A percentile compares a stretch with the other conserved stretches of the same genome.
phyloP scores from a whole-genome alignment of 2,888 invertebrate genomes.

The Tortricodes alternella region DNA sequence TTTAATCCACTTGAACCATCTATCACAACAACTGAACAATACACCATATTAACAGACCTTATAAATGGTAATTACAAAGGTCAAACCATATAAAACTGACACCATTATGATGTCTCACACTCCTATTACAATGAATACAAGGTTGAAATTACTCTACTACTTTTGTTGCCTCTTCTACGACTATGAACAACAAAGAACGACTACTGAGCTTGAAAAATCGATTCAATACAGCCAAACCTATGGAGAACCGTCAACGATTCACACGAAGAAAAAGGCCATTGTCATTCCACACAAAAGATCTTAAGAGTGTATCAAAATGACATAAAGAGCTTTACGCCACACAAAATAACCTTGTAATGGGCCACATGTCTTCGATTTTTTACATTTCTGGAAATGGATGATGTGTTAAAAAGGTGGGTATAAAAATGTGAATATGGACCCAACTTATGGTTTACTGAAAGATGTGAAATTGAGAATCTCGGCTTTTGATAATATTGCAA shows the following conservation, averaged over 20 bases:
- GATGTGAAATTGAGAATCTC: slow-evolving; percentile 17
- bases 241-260: slow-evolving; percentile 58
- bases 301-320: slow-evolving; percentile 81
- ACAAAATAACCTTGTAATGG: slow-evolving; percentile 74
- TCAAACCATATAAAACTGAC: slow-evolving; percentile 34
- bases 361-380: slow-evolving; percentile 66
- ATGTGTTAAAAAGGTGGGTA: slow-evolving; percentile 77
- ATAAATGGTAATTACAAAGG: slow-evolving; percentile 61
- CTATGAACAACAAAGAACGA: slow-evolving; percentile 73
- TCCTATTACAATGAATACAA: slow-evolving; percentile 2
- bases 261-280: slow-evolving; percentile 68
- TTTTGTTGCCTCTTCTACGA: slow-evolving; percentile 26
- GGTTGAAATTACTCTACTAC: not conserved
- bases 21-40: slow-evolving; percentile 40
- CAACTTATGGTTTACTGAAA: slow-evolving; percentile 16
- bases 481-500: slow-evolving; percentile 4
- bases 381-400: slow-evolving; percentile 73
- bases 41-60: slow-evolving; percentile 46
- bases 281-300: slow-evolving; percentile 68
- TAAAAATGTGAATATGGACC: slow-evolving; percentile 58
- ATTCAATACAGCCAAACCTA: slow-evolving; percentile 74
- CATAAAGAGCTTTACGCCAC: slow-evolving; percentile 74
- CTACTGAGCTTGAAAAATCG: slow-evolving; percentile 82
- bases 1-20: slow-evolving; percentile 27
- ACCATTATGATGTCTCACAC: not conserved